Percentiles rank a stretch among this genome's conserved stretches.
phyloP scores from a whole-genome alignment of 1,140 invertebrate species.

The Diorhabda elongata region DNA sequence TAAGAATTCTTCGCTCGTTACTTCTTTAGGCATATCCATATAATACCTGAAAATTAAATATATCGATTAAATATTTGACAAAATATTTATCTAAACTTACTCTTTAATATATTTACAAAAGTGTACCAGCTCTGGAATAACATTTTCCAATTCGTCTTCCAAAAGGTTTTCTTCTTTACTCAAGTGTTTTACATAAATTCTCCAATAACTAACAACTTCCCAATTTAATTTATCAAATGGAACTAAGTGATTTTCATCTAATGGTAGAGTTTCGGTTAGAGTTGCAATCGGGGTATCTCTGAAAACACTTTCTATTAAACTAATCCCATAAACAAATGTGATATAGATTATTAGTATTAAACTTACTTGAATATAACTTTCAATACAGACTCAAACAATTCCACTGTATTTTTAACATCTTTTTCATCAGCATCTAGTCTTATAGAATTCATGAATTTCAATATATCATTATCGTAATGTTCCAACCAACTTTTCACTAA shows the following conservation, averaged over 20 bases:
- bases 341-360: too few relatives aligned
- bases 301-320: not conserved
- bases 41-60: constrained; percentile 17
- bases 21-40: constrained; percentile 1
- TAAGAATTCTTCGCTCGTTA: constrained; percentile 18
- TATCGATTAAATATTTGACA: not conserved
- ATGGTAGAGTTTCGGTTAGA: not conserved
- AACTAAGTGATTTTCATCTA: constrained; percentile 3
- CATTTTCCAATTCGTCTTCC: constrained; percentile 4
- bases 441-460: constrained; percentile 20
- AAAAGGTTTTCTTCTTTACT: not conserved
- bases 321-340: too few relatives aligned
- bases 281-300: not conserved
- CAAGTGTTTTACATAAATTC: constrained; percentile 10
- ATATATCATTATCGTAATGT: constrained; percentile 15
- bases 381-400: constrained; percentile 18
- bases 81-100: constrained; percentile 8
- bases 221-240: constrained; percentile 3
- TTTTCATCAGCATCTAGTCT: constrained; percentile 23
- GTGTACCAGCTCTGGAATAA: constrained; percentile 7
- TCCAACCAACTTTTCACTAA: constrained; percentile 20
- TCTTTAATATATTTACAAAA: constrained; percentile 6
- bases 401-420: constrained; percentile 18
- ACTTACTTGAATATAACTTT: constrained; percentile 24
- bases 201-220: constrained; percentile 8